These are phyloP conservation scores for Acropternis orthonyx DNA, from an alignment of 2,797 vertebrate species.

Conservation along the genomic window DNA sequence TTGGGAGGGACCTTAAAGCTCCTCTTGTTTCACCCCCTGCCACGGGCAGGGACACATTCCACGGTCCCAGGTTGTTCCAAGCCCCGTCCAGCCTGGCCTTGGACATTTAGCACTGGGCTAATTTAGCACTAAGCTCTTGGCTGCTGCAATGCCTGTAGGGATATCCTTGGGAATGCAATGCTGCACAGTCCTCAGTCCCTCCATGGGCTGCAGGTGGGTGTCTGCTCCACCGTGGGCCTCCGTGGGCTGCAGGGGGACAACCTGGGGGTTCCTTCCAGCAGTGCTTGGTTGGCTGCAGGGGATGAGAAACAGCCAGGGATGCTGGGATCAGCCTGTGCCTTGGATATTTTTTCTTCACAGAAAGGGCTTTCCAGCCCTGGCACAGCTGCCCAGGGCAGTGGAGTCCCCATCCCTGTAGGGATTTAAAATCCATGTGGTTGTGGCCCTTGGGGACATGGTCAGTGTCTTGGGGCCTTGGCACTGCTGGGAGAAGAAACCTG, in stretches of 20 bases:
- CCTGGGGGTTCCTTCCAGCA: not conserved
- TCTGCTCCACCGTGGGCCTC: not conserved
- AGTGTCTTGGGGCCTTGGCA: not conserved
- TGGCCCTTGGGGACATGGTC: not conserved
- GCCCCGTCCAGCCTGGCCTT: not conserved
- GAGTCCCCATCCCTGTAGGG: not conserved
- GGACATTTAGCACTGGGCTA: not conserved
- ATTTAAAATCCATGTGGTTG: not conserved
- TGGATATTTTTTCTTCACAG: not conserved
- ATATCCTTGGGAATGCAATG: rapidly evolving
- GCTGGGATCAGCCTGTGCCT: not conserved
- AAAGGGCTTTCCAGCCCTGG: not conserved
- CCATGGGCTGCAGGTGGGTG: not conserved
- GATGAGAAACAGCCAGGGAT: not conserved
- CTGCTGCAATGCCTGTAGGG: not conserved
- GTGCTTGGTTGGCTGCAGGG: not conserved
- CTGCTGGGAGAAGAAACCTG: not conserved
- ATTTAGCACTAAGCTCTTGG: not conserved
- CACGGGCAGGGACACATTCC: not conserved
- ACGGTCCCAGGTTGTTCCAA: not conserved
- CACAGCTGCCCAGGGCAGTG: not conserved
- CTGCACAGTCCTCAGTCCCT: not conserved
- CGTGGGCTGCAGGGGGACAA: not conserved
- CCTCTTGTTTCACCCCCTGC: not conserved
- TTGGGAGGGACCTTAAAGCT: not conserved